Evolutionary conservation across 2,113 vertebrate species (phyloP), one percentile per base, ranked within the genome.

Genomic region (Ptilorrhoa leucosticta): DNA sequence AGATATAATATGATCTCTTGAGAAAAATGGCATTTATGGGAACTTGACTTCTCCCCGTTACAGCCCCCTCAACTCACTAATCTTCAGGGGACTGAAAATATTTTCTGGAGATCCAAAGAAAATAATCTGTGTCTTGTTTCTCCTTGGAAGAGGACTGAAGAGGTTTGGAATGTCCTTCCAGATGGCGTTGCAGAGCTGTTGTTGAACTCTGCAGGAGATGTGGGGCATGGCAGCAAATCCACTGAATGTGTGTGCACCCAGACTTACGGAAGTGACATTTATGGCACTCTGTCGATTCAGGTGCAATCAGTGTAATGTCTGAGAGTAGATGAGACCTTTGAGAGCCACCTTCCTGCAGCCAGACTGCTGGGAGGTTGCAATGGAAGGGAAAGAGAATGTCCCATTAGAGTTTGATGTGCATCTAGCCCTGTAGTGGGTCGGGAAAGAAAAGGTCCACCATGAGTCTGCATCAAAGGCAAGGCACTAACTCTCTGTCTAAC

Each of bases 401-500:
- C 13, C 15, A 24, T 63, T 82, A 37, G 26, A 68, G 27, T 92
- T 51, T 20, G 11, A 2, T 64, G 28, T 53, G 23, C 44, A 51
- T 72, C 54, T 81, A 71, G 33, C 42, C 37, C 40, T 39, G 18
- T 76, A 42, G 35, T n/a, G 18, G 18, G 13, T 40, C 15, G 64
- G 53, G 65, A 39, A 48, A 19, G 31, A 39, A 58, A 94, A 85
- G 8, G 27, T 48, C 65, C 63, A 45, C 3, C 8, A 2, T 24
- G 47, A 87, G 21, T 30, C 27, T 81, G 13, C 44, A 44, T 72
- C 56, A 64, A 89, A 92, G 50, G 47, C 54, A 82, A 84, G 39
- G 26, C 27, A 51, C 69, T 94, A 89, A 96, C 66, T 65, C 35
- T 89, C 61, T 94, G 58, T 96, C 75, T 87, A 88, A 80, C 47